These are phyloP conservation scores for Tetramorium bicarinatum DNA, from an alignment of 2,888 invertebrate genomes.

Conservation along the genomic window DNA sequence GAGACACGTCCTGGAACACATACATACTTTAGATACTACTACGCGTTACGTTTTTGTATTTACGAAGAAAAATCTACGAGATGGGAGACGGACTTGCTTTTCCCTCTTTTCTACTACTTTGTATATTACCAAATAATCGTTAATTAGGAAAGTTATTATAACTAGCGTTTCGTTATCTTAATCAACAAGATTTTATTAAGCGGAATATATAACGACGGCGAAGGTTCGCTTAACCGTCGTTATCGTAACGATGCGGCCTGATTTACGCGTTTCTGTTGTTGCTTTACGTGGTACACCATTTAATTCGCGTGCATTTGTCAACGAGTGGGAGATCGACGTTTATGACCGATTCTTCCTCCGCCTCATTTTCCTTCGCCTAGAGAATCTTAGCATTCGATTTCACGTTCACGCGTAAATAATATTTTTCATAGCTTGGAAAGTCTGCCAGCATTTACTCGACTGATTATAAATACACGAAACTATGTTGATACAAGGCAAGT, in stretches of 20 bases:
- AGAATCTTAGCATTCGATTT: constrained; percentile 13
- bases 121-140: constrained; percentile 74
- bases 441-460: constrained; percentile 20
- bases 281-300: constrained; percentile 11
- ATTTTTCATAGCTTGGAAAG: constrained; percentile 33
- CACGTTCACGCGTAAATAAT: constrained; percentile 2
- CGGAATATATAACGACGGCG: constrained; percentile 59
- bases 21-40: constrained; percentile 72
- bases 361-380: background rate
- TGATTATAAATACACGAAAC: constrained; percentile 6
- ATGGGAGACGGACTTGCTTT: constrained; percentile 73
- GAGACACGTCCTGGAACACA: constrained; percentile 69
- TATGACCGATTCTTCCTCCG: constrained; percentile 12
- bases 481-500: background rate
- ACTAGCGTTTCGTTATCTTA: constrained; percentile 76
- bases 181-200: constrained; percentile 78
- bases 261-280: constrained; percentile 56
- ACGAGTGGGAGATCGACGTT: constrained; percentile 47
- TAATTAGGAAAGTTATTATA: constrained; percentile 71
- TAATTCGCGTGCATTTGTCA: constrained; percentile 28
- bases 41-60: constrained; percentile 78
- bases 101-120: constrained; percentile 82
- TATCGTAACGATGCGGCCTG: constrained; percentile 76
- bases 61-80: constrained; percentile 65
- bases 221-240: constrained; percentile 45